Evolutionary conservation across 2,888 invertebrate genomes (phyloP).

Genomic region (Agrilus mali): DNA sequence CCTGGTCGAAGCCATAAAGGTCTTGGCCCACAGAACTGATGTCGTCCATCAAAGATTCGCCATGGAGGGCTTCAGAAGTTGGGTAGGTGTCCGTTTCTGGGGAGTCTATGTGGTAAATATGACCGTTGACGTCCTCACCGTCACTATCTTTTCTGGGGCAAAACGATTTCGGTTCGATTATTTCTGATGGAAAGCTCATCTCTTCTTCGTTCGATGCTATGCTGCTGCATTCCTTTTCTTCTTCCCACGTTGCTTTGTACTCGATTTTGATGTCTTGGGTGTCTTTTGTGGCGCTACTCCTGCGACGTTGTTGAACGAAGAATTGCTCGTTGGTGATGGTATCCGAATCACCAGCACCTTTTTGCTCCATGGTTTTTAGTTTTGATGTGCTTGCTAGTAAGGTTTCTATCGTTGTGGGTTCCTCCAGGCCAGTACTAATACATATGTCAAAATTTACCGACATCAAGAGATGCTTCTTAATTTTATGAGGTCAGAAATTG

Average conservation of each 20-base stretch:
- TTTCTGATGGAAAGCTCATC: slow-evolving; percentile 57
- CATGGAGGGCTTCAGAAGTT: slow-evolving; percentile 60
- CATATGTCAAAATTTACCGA: no score
- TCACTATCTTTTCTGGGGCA: slow-evolving; percentile 35
- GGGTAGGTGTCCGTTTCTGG: slow-evolving; percentile 68
- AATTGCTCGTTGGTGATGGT: slow-evolving; percentile 33
- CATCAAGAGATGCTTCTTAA: no score
- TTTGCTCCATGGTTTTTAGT: slow-evolving; percentile 19
- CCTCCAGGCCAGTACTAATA: no score
- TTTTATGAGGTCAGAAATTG: no score
- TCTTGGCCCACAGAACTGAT: slow-evolving; percentile 54
- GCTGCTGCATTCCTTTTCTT: slow-evolving; percentile 46
- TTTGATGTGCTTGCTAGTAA: slow-evolving; percentile 23
- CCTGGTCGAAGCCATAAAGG: slow-evolving; percentile 50
- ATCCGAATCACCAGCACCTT: slow-evolving; percentile 2
- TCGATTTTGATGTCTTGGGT: slow-evolving; percentile 24
- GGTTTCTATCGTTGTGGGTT: slow-evolving; percentile 10
- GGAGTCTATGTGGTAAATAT: slow-evolving; percentile 70
- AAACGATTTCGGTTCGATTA: slow-evolving; percentile 38
- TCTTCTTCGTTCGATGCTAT: slow-evolving; percentile 57
- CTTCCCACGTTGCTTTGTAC: slow-evolving; percentile 30
- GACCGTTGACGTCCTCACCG: slow-evolving; percentile 37
- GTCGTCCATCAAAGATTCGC: slow-evolving; percentile 68
- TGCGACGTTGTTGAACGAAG: slow-evolving; percentile 28
- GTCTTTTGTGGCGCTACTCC: slow-evolving; percentile 26